A percentile compares a stretch with the other conserved stretches of the same genome.
Conservation (phyloP, 2,797 vertebrate species). For the Chrosomus eos region DNA sequence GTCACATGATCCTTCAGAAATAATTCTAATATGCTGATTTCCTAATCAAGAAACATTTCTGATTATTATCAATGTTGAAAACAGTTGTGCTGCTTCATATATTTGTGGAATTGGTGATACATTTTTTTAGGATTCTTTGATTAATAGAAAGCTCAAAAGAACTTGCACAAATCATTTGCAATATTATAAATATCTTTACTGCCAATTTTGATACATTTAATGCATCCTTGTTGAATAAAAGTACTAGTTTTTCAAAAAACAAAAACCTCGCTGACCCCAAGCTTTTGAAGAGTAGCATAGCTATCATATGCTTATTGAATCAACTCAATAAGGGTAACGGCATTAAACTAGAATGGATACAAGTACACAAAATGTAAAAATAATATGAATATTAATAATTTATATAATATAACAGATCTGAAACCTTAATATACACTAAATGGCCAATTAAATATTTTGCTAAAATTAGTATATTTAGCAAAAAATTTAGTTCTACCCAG, state of each 20-base stretch:
- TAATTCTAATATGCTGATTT: background rate
- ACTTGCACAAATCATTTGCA: background rate
- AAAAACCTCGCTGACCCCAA: background rate
- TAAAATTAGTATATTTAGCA: background rate
- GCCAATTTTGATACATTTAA: no score
- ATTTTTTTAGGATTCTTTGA: background rate
- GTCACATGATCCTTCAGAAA: background rate
- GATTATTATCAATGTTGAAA: background rate
- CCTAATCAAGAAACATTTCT: background rate
- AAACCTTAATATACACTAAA: background rate
- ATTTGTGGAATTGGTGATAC: background rate
- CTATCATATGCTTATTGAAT: background rate
- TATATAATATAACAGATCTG: background rate
- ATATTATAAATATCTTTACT: background rate
- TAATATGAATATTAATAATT: background rate
- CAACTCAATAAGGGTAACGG: background rate
- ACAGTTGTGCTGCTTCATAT: background rate
- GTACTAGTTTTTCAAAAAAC: no score
- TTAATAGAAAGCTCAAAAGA: background rate
- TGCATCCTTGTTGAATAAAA: no score
- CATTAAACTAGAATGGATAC: background rate
- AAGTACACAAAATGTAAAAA: background rate
- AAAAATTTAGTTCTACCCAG: background rate
- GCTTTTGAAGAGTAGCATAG: background rate
- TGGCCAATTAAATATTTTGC: background rate